Base-by-base conservation (phyloP, 2,797 vertebrate genomes). In the Tapirus indicus region DNA sequence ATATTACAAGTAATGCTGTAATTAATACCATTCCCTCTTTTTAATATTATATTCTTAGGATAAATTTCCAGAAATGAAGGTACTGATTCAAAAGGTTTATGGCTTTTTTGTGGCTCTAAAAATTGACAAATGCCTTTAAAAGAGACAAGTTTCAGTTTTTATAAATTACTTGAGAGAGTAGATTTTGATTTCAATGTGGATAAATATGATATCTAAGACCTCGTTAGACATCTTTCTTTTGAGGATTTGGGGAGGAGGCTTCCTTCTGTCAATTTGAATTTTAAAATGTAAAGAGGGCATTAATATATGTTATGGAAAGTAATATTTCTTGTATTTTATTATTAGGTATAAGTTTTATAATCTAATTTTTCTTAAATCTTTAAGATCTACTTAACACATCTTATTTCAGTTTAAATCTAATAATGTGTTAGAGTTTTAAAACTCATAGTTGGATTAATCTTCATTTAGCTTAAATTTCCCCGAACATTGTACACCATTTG, bases 351-450 rank as follows among this genome's bases (percentile, higher is more conserved):
- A 35, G 44, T 83, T 75, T 89, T 80, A 74, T 66, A 82, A 54
- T 80, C 58, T 82, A 32, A 78, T 84, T 35, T 88, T 83, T 91
- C 52, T 71, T 49, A 74, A 60, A 54, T 80, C 60, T 56, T 80
- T 95, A 79, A 95, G 47, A 54, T 58, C 12, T 54, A 23, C 23
- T 84, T 85, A 80, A 83, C 4, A 77, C 1, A 68, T 75, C 56
- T 41, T 68, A 32, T 35, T 41, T 94, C 47, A 72, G 20, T 85
- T 94, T 94, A 88, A 60, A 54, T 82, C 8, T 49, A 85, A 52
- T 90, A 44, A 74, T 87, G 27, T 94, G 62, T 56, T 80, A 74
- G 79, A 94, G 58, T 90, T 94, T 95, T n/a, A 60, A 72, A 94
- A 89, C 29, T 86, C 38, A 75, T 6, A 38, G 38, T 60, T 85